Conservation (phyloP, 2,797 vertebrate species). For the Pseudocheirus occidentalis region DNA sequence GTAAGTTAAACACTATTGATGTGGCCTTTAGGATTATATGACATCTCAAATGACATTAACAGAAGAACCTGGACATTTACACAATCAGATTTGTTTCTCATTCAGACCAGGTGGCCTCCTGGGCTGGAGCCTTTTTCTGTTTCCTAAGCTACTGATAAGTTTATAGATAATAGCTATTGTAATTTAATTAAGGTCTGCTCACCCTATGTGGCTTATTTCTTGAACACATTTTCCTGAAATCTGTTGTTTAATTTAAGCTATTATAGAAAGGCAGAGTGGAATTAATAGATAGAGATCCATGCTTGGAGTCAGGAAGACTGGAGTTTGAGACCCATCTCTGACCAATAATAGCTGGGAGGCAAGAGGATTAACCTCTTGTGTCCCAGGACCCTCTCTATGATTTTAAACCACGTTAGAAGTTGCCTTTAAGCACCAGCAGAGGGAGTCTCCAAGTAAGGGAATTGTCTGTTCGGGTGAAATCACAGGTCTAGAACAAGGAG, state of each 20-base stretch:
- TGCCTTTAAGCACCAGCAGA: neutral
- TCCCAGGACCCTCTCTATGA: neutral
- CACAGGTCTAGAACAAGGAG: neutral
- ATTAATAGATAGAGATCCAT: neutral
- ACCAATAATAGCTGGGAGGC: neutral
- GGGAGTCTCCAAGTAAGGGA: neutral
- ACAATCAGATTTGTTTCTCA: neutral
- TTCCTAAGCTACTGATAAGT: neutral
- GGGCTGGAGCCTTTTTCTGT: neutral
- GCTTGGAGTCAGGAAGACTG: neutral
- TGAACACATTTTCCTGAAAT: neutral
- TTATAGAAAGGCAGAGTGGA: neutral
- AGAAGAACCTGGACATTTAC: neutral
- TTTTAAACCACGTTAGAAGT: neutral
- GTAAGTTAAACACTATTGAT: conserved; percentile 79
- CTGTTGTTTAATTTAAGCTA: neutral
- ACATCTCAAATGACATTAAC: neutral
- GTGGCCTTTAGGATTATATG: neutral
- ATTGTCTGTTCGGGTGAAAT: neutral
- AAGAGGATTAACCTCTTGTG: neutral
- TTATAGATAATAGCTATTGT: neutral
- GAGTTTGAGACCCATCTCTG: neutral
- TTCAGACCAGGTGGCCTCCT: neutral
- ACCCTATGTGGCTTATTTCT: neutral
- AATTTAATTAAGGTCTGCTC: neutral